Percentiles rank a stretch among this genome's conserved stretches.
These are phyloP conservation scores for Beroe forskalii DNA, from an alignment of 37 sponge, comb jelly and placozoan species.

Conservation along the genomic window DNA sequence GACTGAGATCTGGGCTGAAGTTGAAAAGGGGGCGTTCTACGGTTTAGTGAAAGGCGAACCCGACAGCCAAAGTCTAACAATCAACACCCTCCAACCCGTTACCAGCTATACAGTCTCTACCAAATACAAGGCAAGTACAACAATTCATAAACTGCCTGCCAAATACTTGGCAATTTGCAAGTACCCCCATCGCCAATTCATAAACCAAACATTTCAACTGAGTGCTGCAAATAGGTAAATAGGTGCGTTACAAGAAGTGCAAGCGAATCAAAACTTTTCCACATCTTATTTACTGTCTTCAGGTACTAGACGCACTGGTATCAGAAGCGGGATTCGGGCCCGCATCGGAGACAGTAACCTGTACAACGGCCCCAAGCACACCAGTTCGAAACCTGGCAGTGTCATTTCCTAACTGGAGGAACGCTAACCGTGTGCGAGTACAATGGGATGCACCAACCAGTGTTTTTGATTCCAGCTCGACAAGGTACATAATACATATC, in stretches of 20 bases:
- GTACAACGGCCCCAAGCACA: slow-evolving; percentile 5
- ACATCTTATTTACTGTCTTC: too few relatives aligned
- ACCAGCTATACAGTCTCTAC: slow-evolving; percentile 11
- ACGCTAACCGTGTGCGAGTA: background rate
- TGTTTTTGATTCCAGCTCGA: background rate
- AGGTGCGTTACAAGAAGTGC: too few relatives aligned
- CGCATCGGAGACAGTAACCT: background rate
- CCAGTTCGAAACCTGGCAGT: slow-evolving; percentile 30
- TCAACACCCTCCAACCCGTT: background rate
- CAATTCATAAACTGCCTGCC: too few relatives aligned
- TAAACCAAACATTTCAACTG: too few relatives aligned
- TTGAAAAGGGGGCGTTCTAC: background rate
- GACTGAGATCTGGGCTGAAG: background rate
- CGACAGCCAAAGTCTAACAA: background rate
- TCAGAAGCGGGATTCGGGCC: background rate
- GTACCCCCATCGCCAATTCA: too few relatives aligned
- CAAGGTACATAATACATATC: background rate
- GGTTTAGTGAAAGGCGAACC: background rate
- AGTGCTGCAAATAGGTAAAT: too few relatives aligned
- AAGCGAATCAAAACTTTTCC: too few relatives aligned
- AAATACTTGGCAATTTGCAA: too few relatives aligned
- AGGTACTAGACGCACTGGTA: too few relatives aligned
- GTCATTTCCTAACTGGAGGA: background rate
- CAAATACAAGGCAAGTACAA: slow-evolving; percentile 33
- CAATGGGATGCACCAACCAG: background rate